These are phyloP conservation scores for Luffia ferchaultella DNA, from an alignment of 2,888 invertebrate genomes.

Conservation along the genomic window DNA sequence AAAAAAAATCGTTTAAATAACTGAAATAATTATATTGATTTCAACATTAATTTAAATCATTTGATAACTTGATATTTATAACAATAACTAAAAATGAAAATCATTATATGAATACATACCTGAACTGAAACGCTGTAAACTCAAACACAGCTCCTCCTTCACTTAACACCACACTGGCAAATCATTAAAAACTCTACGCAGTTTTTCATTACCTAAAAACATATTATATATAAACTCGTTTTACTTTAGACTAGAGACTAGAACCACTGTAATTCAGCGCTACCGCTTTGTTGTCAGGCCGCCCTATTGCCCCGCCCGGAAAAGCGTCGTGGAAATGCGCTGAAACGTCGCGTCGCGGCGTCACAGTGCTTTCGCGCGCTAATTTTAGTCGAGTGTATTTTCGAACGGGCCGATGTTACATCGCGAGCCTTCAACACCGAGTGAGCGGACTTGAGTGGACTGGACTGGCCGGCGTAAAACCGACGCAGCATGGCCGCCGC, in stretches of 20 bases:
- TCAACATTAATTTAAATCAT: too few species aligned
- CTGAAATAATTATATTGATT: too few species aligned
- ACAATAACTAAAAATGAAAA: too few species aligned
- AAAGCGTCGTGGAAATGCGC: background rate
- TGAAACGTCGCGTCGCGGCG: background rate
- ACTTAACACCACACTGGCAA: background rate
- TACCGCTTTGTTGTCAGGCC: background rate
- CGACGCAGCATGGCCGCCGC: constrained; percentile 19
- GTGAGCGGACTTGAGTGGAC: constrained; percentile 13
- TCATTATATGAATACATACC: too few species aligned
- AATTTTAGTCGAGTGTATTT: constrained; percentile 30
- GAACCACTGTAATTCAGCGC: too few species aligned
- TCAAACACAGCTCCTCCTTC: background rate
- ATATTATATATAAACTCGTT: too few species aligned
- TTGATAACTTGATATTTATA: too few species aligned
- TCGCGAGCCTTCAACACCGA: constrained; percentile 7
- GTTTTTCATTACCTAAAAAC: background rate
- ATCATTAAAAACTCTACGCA: background rate
- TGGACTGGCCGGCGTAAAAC: constrained; percentile 12
- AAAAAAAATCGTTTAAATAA: too few species aligned
- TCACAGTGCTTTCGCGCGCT: constrained; percentile 26
- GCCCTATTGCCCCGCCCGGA: background rate
- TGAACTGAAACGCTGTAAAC: background rate
- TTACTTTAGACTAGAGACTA: too few species aligned
- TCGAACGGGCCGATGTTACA: constrained; percentile 6